A percentile compares a stretch with the other conserved stretches of the same genome.
Conservation (phyloP, 2,888 invertebrate genomes). For the Drosophila aldrichi region DNA sequence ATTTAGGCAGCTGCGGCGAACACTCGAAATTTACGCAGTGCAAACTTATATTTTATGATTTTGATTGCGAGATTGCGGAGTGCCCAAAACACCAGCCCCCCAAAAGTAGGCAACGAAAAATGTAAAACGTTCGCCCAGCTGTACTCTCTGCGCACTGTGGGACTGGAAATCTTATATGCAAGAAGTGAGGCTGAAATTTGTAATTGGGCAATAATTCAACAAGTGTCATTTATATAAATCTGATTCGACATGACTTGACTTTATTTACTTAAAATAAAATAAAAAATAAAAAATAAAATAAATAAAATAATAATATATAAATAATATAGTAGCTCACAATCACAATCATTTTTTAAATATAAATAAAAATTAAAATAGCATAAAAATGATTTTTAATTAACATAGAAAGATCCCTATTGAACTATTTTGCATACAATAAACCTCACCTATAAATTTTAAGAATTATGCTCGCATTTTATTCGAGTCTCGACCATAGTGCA, state of each 20-base stretch:
- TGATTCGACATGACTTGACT: too few relatives aligned
- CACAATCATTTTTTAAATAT: too few relatives aligned
- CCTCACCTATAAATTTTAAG: rapidly evolving
- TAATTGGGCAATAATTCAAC: too few relatives aligned
- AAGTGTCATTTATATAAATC: too few relatives aligned
- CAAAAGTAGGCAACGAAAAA: slow-evolving; percentile 73
- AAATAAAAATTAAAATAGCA: too few relatives aligned
- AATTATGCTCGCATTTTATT: background rate
- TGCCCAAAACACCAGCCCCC: slow-evolving; percentile 34
- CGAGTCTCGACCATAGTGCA: slow-evolving; percentile 6
- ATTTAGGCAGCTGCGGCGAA: slow-evolving; percentile 80
- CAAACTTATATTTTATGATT: slow-evolving; percentile 82
- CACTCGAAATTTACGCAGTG: slow-evolving; percentile 75
- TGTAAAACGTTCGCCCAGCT: slow-evolving; percentile 26
- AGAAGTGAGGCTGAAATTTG: too few relatives aligned
- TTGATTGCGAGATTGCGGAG: slow-evolving; percentile 60
- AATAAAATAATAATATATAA: too few relatives aligned
- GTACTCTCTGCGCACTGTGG: background rate
- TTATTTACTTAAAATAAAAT: too few relatives aligned
- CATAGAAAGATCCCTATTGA: too few relatives aligned
- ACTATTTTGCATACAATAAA: background rate
- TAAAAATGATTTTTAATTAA: too few relatives aligned
- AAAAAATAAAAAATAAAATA: too few relatives aligned
- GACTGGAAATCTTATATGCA: background rate
- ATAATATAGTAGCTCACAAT: too few relatives aligned